Conservation (phyloP, 2,797 vertebrate species). For the Alectoris magna region DNA sequence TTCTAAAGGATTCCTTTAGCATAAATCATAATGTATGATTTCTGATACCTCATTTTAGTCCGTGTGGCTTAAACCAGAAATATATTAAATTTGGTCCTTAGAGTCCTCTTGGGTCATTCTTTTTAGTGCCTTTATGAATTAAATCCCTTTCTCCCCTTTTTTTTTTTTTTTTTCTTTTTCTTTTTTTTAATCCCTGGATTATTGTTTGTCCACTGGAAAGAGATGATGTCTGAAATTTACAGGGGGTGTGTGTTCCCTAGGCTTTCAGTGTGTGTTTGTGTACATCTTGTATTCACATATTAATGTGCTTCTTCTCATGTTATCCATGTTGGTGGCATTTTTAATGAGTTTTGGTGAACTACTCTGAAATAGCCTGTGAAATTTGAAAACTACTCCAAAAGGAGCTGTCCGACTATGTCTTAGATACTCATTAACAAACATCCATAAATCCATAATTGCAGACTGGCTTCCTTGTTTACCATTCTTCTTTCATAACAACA, state of each 20-base stretch:
- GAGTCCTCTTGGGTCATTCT: conserved; percentile 37
- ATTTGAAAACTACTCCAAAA: conserved; percentile 51
- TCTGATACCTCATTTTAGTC: conserved; percentile 49
- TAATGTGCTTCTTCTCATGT: conserved; percentile 3
- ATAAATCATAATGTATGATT: conserved; percentile 53
- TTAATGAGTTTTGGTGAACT: conserved; percentile 46
- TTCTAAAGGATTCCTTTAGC: conserved; percentile 59
- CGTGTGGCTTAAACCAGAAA: conserved; percentile 34
- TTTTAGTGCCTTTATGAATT: conserved; percentile 32
- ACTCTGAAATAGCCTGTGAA: conserved; percentile 43
- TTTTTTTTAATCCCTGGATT: neutral
- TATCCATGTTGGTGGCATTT: conserved; percentile 26
- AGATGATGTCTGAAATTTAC: conserved; percentile 4
- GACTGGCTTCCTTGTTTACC: conserved; percentile 64
- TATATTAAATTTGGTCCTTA: conserved; percentile 42
- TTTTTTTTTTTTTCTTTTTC: neutral
- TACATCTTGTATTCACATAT: neutral
- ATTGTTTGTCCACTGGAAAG: conserved; percentile 3
- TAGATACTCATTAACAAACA: conserved; percentile 61
- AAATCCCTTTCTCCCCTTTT: neutral
- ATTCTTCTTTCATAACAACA: conserved; percentile 57
- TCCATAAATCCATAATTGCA: conserved; percentile 64
- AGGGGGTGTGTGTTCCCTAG: neutral
- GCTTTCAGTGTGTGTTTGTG: neutral
- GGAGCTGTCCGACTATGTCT: conserved; percentile 38